Percentiles rank a stretch among this genome's conserved stretches.
Evolutionary conservation across 2,113 vertebrate genomes (phyloP).

Genomic region (Acrocephalus kingi): DNA sequence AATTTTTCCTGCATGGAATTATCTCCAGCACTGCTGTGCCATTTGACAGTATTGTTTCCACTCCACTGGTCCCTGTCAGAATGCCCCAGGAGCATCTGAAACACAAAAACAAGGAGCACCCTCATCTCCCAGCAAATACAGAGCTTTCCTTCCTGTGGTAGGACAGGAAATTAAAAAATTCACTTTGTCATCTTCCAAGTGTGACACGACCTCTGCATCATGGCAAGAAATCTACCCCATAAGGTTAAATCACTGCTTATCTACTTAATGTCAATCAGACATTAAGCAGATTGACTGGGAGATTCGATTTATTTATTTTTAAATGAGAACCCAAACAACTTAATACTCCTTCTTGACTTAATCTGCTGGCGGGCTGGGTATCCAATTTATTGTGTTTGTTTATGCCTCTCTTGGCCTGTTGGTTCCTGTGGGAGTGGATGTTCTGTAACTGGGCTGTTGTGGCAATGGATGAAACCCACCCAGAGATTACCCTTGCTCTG

Average conservation of each 20-base stretch:
- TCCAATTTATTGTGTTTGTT: conserved; percentile 17
- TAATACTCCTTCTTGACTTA: conserved; percentile 46
- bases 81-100: background rate
- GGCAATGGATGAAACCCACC: background rate
- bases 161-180: background rate
- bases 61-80: background rate
- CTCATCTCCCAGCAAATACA: background rate
- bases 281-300: conserved; percentile 63
- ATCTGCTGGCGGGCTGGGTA: conserved; percentile 1
- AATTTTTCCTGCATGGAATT: background rate
- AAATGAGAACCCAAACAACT: conserved; percentile 61
- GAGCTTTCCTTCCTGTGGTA: background rate
- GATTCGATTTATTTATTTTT: conserved; percentile 49
- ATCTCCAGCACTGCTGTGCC: background rate
- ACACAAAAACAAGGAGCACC: background rate
- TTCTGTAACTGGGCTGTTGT: background rate
- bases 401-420: background rate
- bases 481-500: background rate
- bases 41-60: background rate
- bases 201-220: background rate
- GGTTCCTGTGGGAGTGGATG: background rate
- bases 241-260: conserved; percentile 59
- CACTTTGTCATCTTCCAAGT: conserved; percentile 21
- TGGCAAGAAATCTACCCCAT: background rate
- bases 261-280: conserved; percentile 45